phyloP scores from a whole-genome alignment of 2,113 vertebrate genomes.

The Hippoglossus stenolepis region DNA sequence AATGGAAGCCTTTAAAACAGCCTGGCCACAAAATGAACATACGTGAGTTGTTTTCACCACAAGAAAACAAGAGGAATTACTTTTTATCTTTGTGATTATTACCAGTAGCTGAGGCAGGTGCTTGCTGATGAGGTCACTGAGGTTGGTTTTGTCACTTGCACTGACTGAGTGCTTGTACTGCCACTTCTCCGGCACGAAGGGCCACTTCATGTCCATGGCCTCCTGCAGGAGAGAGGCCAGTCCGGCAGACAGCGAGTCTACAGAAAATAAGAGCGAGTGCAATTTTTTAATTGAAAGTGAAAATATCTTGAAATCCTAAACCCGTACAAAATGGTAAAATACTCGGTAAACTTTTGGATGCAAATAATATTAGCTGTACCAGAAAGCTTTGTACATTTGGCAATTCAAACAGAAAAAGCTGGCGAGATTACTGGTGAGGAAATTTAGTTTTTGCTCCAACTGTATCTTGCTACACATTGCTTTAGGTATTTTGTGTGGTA shows the following conservation, averaged over 20 bases:
- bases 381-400: too few species aligned
- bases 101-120: conserved; percentile 87
- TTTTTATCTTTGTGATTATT: conserved; percentile 48
- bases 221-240: conserved; percentile 90
- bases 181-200: conserved; percentile 97
- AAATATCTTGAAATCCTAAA: not conserved
- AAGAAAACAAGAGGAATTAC: not conserved
- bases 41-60: not conserved
- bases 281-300: not conserved
- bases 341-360: too few species aligned
- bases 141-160: conserved; percentile 91
- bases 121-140: conserved; percentile 86
- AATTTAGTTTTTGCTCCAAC: too few species aligned
- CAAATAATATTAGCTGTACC: too few species aligned
- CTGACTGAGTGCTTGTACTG: conserved; percentile 90
- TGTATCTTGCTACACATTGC: too few species aligned
- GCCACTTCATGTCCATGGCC: conserved; percentile 94
- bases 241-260: conserved; percentile 87
- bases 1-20: conserved; percentile 86
- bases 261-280: not conserved
- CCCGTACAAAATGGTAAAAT: too few species aligned
- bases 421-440: too few species aligned
- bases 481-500: too few species aligned
- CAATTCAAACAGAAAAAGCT: too few species aligned
- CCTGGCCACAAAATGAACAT: conserved; percentile 68